These are phyloP conservation scores for Dunckerocampus dactyliophorus DNA, from an alignment of 2,113 vertebrate species.

Conservation along the genomic window DNA sequence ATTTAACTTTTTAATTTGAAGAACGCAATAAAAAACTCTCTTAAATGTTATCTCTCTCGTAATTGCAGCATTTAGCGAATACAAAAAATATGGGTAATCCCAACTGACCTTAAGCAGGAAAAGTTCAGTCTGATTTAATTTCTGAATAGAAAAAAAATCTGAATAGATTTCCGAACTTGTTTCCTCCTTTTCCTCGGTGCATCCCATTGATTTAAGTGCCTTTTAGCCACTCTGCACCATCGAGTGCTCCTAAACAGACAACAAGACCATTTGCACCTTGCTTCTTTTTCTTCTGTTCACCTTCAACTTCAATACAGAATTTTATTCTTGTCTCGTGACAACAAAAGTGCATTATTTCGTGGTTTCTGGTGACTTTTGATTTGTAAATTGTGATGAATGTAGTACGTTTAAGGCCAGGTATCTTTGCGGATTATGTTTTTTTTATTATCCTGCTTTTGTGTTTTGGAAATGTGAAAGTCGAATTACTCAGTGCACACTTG, in stretches of 20 bases:
- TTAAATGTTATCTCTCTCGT: no score
- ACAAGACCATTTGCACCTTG: neutral
- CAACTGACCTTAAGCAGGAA: no score
- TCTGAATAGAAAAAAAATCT: neutral
- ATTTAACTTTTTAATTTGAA: no score
- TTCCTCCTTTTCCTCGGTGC: neutral
- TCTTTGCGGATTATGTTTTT: neutral
- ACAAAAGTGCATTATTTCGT: neutral
- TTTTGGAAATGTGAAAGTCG: neutral
- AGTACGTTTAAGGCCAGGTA: neutral
- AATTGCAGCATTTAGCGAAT: no score
- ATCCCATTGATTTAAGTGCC: conserved; percentile 37
- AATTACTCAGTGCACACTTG: neutral
- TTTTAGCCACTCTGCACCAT: conserved; percentile 12
- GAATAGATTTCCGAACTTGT: neutral
- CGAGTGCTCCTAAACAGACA: conserved; percentile 1
- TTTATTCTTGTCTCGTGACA: neutral
- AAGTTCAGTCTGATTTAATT: no score
- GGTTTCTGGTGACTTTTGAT: conserved; percentile 1
- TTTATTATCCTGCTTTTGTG: neutral
- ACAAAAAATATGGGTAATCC: no score
- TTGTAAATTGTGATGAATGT: neutral
- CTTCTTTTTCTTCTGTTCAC: neutral
- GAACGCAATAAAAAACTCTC: no score
- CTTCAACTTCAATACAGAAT: neutral